Evolutionary conservation across 1,140 invertebrate genomes (phyloP), one percentile per base, ranked within the genome.

Genomic region (Bombus pascuorum): DNA sequence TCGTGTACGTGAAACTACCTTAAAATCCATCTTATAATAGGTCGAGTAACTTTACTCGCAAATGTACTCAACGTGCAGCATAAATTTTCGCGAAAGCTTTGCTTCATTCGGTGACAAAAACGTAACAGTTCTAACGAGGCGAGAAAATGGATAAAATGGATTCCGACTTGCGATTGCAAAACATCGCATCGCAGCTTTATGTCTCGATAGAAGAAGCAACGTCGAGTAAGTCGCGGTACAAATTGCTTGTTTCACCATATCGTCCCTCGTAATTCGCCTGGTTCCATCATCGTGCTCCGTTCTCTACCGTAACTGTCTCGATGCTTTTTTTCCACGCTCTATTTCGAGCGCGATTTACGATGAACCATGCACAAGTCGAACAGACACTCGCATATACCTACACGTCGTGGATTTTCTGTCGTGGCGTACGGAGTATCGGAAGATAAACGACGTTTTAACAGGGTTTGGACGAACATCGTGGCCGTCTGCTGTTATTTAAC

Each of bases 371-470:
- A 74, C 9, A 44, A n/a, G 73, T 75, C 78, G 77, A 87, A 57
- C 75, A 82, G 78, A 83, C 83, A 57, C 80, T 74, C 44, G 47
- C 72, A 59, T 42, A 62, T 53, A 75, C 47, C 47, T 53, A 53
- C 62, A 68, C 75, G 66, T 66, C 73, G 66, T 62, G 53, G 42
- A 8, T 82, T 73, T 87, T 84, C 37, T 72, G 37, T n/a, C 32
- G 53, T 37, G 42, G 37, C 39, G 32, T 62, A 53, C 10, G 66
- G 66, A 74, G 82, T 53, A 53, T 53, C 47, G 47, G 18, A 91
- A 90, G 90, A 91, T 90, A 86, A 91, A 91, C 62, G 82, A 91
- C 85, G 83, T 90, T 91, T 91, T 85, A 91, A 91, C 87, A 85
- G 85, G 83, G 37, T 81, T 85, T 34, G 59, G 66, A 47, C 59